A percentile compares a stretch with the other conserved stretches of the same genome.
Conservation (phyloP, 2,113 vertebrate species). For the Ramphastos sulfuratus region DNA sequence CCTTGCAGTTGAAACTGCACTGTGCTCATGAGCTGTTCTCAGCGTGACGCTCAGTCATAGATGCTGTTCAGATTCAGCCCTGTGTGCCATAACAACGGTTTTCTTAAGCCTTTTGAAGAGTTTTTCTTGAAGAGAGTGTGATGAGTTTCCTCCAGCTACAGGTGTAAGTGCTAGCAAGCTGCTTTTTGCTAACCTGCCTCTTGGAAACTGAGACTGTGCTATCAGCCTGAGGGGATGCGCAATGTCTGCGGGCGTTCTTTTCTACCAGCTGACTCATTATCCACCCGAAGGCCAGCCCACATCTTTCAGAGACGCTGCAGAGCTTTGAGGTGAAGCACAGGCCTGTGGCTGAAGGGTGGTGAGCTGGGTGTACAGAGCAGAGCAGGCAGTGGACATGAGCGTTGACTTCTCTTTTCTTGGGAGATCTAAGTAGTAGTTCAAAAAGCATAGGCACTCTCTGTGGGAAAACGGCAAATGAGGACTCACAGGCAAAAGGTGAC, state of each 20-base stretch:
- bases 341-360: not conserved
- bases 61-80: not conserved
- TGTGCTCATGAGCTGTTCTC: not conserved
- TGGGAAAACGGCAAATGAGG: not conserved
- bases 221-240: not conserved
- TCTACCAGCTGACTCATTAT: fast-evolving
- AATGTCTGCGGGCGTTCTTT: fast-evolving
- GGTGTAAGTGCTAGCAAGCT: fast-evolving
- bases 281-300: not conserved
- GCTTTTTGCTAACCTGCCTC: not conserved
- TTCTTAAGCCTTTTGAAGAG: not conserved
- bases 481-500: not conserved
- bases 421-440: not conserved
- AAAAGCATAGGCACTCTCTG: not conserved
- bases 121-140: not conserved
- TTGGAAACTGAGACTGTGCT: not conserved
- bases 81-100: fast-evolving
- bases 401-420: not conserved
- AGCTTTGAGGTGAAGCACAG: not conserved
- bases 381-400: too few species aligned
- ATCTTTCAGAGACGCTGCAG: not conserved
- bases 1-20: not conserved
- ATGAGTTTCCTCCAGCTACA: not conserved
- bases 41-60: not conserved
- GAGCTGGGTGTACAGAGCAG: not conserved